These are phyloP conservation scores for Pteropus alecto DNA, from an alignment of 2,113 vertebrate genomes.

Conservation along the genomic window DNA sequence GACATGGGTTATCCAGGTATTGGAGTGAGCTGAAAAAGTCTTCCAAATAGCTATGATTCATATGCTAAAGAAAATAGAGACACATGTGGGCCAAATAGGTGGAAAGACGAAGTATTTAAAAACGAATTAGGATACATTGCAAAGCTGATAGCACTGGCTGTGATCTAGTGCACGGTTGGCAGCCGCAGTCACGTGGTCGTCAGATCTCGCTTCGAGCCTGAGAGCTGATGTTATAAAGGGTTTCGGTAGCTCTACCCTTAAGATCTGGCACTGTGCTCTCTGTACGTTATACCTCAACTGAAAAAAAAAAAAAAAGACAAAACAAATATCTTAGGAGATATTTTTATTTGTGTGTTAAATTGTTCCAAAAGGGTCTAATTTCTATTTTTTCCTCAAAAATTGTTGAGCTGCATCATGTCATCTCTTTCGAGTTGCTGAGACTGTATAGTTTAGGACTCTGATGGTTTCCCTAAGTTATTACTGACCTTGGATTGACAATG, in stretches of 20 bases:
- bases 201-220: accelerated
- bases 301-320: not conserved
- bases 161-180: accelerated
- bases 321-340: not conserved
- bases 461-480: not conserved
- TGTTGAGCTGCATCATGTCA: not conserved
- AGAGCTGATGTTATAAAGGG: too few relatives aligned
- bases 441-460: not conserved
- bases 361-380: not conserved
- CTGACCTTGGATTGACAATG: not conserved
- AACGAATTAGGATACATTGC: not conserved
- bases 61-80: not conserved
- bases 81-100: not conserved
- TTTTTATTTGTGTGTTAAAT: slow-evolving; percentile 24
- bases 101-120: not conserved
- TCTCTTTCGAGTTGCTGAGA: not conserved
- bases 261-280: not conserved
- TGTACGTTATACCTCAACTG: not conserved
- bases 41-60: not conserved
- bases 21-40: not conserved
- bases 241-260: not conserved
- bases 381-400: slow-evolving; percentile 33
- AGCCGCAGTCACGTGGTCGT: accelerated
- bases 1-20: not conserved
- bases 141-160: not conserved